Percentiles rank a stretch among this genome's conserved stretches.
These are phyloP conservation scores for Propsilocerus akamusi DNA, from an alignment of 1,140 invertebrate species.

Conservation along the genomic window DNA sequence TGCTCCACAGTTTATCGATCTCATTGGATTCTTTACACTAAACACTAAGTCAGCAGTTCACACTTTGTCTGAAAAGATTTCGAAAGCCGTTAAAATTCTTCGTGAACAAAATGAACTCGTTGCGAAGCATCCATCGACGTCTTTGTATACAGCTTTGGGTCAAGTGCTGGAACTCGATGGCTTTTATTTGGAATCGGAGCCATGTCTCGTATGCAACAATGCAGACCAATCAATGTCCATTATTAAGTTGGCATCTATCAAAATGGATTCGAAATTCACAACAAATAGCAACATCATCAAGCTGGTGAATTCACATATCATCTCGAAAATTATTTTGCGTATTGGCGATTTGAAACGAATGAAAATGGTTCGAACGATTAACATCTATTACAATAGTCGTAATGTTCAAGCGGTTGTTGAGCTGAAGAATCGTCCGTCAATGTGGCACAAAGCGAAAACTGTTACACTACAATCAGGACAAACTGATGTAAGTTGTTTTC, in stretches of 20 bases:
- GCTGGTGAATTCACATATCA: conserved; percentile 82
- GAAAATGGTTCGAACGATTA: conserved; percentile 93
- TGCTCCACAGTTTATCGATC: conserved; percentile 89
- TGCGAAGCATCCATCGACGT: conserved; percentile 82
- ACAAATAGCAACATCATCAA: conserved; percentile 96
- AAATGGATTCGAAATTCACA: conserved; percentile 94
- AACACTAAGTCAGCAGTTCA: conserved; percentile 35
- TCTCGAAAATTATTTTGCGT: conserved; percentile 81
- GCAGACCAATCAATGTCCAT: conserved; percentile 83
- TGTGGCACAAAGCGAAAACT: conserved; percentile 94
- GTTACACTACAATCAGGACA: conserved; percentile 76
- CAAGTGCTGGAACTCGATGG: conserved; percentile 90
- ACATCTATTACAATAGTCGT: conserved; percentile 93
- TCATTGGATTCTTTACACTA: conserved; percentile 82
- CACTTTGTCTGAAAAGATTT: conserved; percentile 55
- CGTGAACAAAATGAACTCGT: conserved; percentile 74
- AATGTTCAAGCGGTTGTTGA: conserved; percentile 92
- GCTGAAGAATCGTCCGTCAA: conserved; percentile 66
- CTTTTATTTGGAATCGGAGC: conserved; percentile 91
- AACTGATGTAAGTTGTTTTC: conserved; percentile 58
- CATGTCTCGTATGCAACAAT: conserved; percentile 93
- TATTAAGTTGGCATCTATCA: conserved; percentile 85
- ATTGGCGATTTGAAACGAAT: conserved; percentile 90
- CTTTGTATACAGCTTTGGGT: conserved; percentile 76
- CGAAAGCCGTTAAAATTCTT: conserved; percentile 69